These are phyloP conservation scores for Lypha dubia DNA, from an alignment of 2,888 invertebrate species.

Conservation along the genomic window DNA sequence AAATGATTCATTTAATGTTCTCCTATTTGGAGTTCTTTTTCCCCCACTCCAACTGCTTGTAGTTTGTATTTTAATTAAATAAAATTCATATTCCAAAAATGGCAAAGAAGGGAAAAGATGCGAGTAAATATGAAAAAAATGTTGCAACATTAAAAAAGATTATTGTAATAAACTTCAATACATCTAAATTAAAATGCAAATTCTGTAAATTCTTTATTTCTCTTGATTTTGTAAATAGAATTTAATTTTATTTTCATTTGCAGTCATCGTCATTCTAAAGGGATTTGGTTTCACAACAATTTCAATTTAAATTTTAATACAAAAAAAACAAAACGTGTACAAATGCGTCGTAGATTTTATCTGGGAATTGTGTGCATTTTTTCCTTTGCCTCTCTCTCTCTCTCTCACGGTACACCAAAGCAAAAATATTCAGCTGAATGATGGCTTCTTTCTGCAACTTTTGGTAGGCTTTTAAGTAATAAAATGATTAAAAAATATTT, in stretches of 20 bases:
- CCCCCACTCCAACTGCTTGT: background rate
- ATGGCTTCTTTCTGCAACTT: slow-evolving; percentile 17
- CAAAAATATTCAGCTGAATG: slow-evolving; percentile 11
- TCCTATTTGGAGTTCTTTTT: slow-evolving; percentile 12
- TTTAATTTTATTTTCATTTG: slow-evolving; percentile 27
- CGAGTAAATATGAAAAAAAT: background rate
- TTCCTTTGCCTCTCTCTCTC: background rate
- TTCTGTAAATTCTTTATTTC: slow-evolving; percentile 49
- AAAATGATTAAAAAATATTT: slow-evolving; percentile 37
- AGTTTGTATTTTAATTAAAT: slow-evolving; percentile 3
- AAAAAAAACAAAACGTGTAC: slow-evolving; percentile 58
- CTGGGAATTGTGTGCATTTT: background rate
- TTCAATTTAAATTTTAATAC: slow-evolving; percentile 48
- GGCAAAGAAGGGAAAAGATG: slow-evolving; percentile 1
- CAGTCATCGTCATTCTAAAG: slow-evolving; percentile 2
- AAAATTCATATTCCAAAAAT: background rate
- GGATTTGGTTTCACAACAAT: slow-evolving; percentile 28
- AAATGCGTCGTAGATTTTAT: slow-evolving; percentile 67
- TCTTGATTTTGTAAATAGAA: slow-evolving; percentile 50
- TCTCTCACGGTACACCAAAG: too few relatives aligned
- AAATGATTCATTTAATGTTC: slow-evolving; percentile 59
- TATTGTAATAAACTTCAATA: slow-evolving; percentile 42
- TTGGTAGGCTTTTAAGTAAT: slow-evolving; percentile 26
- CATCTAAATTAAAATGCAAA: slow-evolving; percentile 41
- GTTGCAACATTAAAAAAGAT: slow-evolving; percentile 25